Evolutionary conservation across 2,113 vertebrate genomes (phyloP), one percentile per base, ranked within the genome.

Genomic region (Gavialis gangeticus): DNA sequence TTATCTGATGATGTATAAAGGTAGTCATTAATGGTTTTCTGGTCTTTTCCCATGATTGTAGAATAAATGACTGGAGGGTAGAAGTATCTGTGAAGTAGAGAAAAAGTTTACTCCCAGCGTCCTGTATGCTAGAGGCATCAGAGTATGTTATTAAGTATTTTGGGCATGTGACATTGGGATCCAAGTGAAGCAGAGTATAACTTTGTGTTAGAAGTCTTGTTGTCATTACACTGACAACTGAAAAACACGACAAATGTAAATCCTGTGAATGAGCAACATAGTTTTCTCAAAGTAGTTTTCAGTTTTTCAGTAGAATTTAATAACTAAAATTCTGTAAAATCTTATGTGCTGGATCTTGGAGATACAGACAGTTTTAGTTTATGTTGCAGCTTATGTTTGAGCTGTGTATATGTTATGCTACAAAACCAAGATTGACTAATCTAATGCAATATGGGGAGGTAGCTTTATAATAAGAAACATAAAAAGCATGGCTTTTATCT

Each of bases 11-110:
- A 4, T 19, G 5, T 82, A 10, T 86, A 90, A 86, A 83, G 82
- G 67, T 94, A 87, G 93, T 78, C 82, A 82, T 18, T 86, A 84
- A 34, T 64, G 28, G 75, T 85, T 92, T 91, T 79, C 85, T 85
- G 59, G 83, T 95, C 37, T 60, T 94, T 96, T 95, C 56, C 87
- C 91, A 75, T 62, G 58, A 92, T 95, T 96, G 94, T 95, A 96
- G 93, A 97, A 94, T 73, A 91, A 83, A 89, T 96, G 92, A n/a
- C 79, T 88, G 16, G 71, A 94, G 84, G 88, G 34, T 88, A 78
- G 85, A 95, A 95, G 64, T 82, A 92, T 92, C 85, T 94, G 91
- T 82, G 85, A 94, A 93, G 87, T 63, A 93, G 90, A 91, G 94
- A 97, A 37, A 24, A 85, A 73, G 57, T 75, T 71, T 63, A 46